Percentiles rank a stretch among this genome's conserved stretches.
phyloP scores from a whole-genome alignment of 2,113 vertebrate genomes.

The Struthidea cinerea region DNA sequence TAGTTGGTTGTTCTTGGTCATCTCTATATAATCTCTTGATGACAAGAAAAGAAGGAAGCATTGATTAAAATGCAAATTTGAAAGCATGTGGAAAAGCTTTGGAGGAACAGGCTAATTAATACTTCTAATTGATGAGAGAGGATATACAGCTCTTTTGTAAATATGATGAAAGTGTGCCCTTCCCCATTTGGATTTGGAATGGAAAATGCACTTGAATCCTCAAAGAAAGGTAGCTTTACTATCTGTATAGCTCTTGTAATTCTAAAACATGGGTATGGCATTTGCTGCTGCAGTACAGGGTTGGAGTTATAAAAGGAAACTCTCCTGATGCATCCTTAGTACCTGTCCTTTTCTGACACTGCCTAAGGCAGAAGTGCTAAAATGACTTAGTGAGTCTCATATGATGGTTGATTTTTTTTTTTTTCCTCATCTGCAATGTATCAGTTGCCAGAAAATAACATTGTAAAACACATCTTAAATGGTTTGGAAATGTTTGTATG shows the following conservation, averaged over 20 bases:
- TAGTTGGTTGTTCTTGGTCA: background rate
- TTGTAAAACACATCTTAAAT: background rate
- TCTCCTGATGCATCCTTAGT: background rate
- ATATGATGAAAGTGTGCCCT: background rate
- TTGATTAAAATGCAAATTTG: conserved; percentile 10
- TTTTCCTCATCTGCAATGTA: background rate
- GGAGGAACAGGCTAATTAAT: background rate
- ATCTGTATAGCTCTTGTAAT: background rate
- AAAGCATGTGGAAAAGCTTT: conserved; percentile 16
- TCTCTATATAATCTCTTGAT: background rate
- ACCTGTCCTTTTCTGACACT: background rate
- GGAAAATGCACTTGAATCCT: background rate
- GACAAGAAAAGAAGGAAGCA: background rate
- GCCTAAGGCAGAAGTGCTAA: background rate
- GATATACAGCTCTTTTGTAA: background rate
- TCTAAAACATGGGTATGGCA: background rate
- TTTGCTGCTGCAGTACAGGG: background rate
- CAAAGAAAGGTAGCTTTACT: background rate
- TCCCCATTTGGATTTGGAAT: background rate
- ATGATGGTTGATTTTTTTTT: background rate
- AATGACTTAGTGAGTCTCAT: background rate
- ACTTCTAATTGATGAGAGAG: background rate
- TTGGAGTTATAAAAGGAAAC: background rate
- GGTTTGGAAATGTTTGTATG: background rate
- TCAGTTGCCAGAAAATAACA: background rate